Percentiles rank a stretch among this genome's conserved stretches.
Evolutionary conservation across 2,797 vertebrate species (phyloP).

Genomic region (Myripristis murdjan): DNA sequence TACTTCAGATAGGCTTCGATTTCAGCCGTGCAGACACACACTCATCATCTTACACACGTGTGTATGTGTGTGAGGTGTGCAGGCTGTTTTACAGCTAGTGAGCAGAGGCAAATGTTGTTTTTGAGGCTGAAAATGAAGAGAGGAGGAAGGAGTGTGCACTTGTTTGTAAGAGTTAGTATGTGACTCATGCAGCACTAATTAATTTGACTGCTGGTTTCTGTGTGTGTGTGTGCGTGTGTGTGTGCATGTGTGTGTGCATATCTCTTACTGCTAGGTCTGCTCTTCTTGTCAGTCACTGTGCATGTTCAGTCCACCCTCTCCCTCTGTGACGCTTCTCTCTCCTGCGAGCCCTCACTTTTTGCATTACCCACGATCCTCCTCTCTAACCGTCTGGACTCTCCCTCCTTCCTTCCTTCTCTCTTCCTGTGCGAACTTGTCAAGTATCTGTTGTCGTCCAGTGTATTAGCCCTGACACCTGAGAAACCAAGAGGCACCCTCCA

Average conservation of each 20-base stretch:
- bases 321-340: slow-evolving; percentile 10
- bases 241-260: slow-evolving; percentile 10
- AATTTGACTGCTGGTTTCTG: no score
- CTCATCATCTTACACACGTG: not conserved
- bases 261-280: slow-evolving; percentile 23
- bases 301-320: slow-evolving; percentile 9
- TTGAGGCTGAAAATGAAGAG: slow-evolving; percentile 5
- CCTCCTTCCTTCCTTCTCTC: slow-evolving; percentile 13
- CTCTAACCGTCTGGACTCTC: slow-evolving; percentile 7
- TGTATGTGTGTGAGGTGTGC: not conserved
- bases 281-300: slow-evolving; percentile 15
- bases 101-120: slow-evolving; percentile 12
- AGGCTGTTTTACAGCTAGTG: not conserved
- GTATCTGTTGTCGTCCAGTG: slow-evolving; percentile 77
- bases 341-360: slow-evolving; percentile 34
- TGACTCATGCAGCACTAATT: no score
- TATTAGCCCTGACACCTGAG: slow-evolving; percentile 75
- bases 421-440: slow-evolving; percentile 38
- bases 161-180: no score
- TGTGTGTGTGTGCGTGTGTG: slow-evolving; percentile 3
- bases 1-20: slow-evolving; percentile 4
- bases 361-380: slow-evolving; percentile 17
- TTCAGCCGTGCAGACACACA: not conserved
- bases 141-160: not conserved
- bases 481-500: slow-evolving; percentile 52